These are phyloP conservation scores for Sphenodon punctatus DNA, from an alignment of 2,797 vertebrate genomes.

Conservation along the genomic window DNA sequence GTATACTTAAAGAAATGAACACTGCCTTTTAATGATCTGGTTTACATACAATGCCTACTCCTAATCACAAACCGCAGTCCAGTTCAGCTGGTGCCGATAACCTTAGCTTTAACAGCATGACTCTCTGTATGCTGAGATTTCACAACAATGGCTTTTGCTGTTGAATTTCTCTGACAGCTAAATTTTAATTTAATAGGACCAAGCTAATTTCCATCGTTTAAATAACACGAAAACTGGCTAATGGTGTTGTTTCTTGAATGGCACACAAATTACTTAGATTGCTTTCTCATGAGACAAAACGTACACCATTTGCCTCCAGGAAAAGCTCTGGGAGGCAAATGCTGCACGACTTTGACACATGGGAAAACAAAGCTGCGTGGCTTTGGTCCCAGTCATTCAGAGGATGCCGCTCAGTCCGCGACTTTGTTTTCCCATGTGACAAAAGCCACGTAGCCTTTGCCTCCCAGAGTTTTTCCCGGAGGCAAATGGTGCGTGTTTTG, in stretches of 20 bases:
- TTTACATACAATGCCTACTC: fast-evolving
- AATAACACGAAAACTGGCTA: background rate
- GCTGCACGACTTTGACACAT: too few species aligned
- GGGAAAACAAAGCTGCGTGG: too few species aligned
- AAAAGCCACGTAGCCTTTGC: too few species aligned
- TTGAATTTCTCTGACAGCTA: background rate
- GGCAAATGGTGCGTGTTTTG: too few species aligned
- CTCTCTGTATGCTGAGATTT: background rate
- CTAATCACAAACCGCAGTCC: background rate
- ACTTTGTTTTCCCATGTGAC: too few species aligned
- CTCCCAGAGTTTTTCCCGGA: too few species aligned
- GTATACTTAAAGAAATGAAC: background rate
- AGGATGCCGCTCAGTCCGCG: too few species aligned
- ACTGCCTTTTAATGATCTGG: background rate
- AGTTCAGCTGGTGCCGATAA: too few species aligned
- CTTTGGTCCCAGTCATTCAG: too few species aligned
- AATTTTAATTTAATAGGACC: background rate
- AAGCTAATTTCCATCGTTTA: background rate
- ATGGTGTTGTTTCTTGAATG: background rate
- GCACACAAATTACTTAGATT: background rate
- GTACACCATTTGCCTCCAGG: too few species aligned
- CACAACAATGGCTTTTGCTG: background rate
- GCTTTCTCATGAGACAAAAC: too few species aligned
- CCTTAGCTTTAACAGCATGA: background rate
- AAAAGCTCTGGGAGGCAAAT: too few species aligned